A percentile compares a stretch with the other conserved stretches of the same genome.
These are phyloP conservation scores for Hippoglossus stenolepis DNA, from an alignment of 2,113 vertebrate genomes.

Conservation along the genomic window DNA sequence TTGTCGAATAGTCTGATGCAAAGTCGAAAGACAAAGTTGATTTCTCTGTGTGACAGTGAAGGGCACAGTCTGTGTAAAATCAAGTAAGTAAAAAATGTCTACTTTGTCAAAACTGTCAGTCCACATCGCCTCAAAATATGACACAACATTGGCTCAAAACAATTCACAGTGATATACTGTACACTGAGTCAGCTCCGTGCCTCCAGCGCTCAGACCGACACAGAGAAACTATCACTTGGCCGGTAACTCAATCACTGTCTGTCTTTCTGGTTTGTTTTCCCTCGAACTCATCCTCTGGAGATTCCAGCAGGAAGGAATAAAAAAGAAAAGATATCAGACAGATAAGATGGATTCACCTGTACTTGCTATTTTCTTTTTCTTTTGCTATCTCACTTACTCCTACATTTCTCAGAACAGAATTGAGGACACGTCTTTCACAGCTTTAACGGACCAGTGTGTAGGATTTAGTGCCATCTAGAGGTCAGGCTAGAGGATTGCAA, in stretches of 20 bases:
- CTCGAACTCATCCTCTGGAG: conserved; percentile 28
- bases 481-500: no score
- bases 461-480: no score
- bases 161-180: conserved; percentile 16
- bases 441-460: no score
- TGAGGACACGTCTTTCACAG: no score
- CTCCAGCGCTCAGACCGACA: conserved; percentile 19
- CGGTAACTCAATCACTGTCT: conserved; percentile 40
- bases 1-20: neutral
- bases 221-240: conserved; percentile 34
- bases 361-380: neutral
- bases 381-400: neutral
- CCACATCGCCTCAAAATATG: conserved; percentile 11
- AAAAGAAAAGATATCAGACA: neutral
- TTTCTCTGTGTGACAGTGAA: neutral
- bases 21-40: neutral
- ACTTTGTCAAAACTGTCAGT: neutral
- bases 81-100: neutral
- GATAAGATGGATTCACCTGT: conserved; percentile 29
- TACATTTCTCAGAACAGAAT: no score
- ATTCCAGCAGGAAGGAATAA: conserved; percentile 23
- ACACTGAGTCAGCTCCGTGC: conserved; percentile 28
- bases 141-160: conserved; percentile 21
- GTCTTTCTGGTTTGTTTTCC: conserved; percentile 37
- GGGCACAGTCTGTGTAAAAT: neutral